Base-by-base conservation (phyloP, 2,113 vertebrate species). In the Bettongia penicillata region DNA sequence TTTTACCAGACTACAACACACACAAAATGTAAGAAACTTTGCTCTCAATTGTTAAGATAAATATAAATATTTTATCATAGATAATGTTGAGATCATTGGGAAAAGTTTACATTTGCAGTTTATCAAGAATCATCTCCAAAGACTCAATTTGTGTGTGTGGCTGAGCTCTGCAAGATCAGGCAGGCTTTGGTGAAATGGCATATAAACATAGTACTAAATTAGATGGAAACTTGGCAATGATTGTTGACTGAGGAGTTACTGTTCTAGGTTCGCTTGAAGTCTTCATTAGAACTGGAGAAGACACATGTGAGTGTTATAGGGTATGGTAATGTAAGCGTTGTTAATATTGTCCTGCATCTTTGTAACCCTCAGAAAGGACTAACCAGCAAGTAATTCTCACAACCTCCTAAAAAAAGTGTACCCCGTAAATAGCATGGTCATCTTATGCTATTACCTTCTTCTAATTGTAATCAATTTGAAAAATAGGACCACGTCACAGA, bases 41-140 rank as follows among this genome's bases (percentile, higher is more conserved):
- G 5, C 37, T 50, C 1, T 92, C 43, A 37, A 25, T 91, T 19
- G 53, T 19, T 57, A 49, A 89, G 37, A 1, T 31, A 61, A 48
- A 8, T 28, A 12, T 23, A 11, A 84, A 84, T 37, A 28, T 2
- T 91, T 48, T 61, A 28, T 61, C 50, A 89, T 48, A 31, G 48
- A n/a, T 10, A 48, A 10, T 43, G 55, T 31, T 47, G 26, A 91
- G 57, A 96, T n/a, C n/a, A 22, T 43, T 23, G 5, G 94, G 55
- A 94, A 43, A 57, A 92, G 68, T 90, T 90, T 95, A 50, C 92
- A 93, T 53, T 55, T 90, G 10, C 68, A 0, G 92, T 93, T 95
- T 89, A 89, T 51, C 52, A 61, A 55, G 93, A 91, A 53, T 53
- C 91, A 31, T 91, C 90, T 26, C 53, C 12, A 93, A 16, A 49